These are phyloP conservation scores for Lineus longissimus DNA, from an alignment of 1,140 invertebrate species.

Conservation along the genomic window DNA sequence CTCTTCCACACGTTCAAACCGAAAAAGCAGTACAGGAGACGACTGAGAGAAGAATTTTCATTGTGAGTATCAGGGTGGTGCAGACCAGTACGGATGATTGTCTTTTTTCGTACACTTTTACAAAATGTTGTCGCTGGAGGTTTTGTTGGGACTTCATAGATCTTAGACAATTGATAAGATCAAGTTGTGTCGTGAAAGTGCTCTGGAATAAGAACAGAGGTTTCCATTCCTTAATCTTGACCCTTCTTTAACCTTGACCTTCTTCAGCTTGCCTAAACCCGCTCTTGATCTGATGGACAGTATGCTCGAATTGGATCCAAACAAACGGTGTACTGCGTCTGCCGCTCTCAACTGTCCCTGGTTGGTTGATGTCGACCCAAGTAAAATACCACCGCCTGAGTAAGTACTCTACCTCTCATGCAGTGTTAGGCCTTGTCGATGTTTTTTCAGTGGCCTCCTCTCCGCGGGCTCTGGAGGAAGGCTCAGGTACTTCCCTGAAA, in stretches of 20 bases:
- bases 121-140: too few species aligned
- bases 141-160: too few species aligned
- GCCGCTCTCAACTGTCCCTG: conserved; percentile 91
- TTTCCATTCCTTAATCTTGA: too few species aligned
- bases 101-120: too few species aligned
- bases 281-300: conserved; percentile 92
- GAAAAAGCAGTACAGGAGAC: conserved; percentile 82
- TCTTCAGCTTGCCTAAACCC: conserved; percentile 69
- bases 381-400: conserved; percentile 64
- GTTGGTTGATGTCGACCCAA: conserved; percentile 86
- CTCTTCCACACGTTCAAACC: conserved; percentile 88
- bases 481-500: too few species aligned
- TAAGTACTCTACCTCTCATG: too few species aligned
- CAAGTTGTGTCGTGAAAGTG: too few species aligned
- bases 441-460: background rate
- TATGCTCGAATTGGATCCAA: conserved; percentile 95
- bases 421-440: background rate
- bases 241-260: too few species aligned
- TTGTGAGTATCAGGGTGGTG: conserved; percentile 36
- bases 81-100: background rate
- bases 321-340: conserved; percentile 87
- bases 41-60: conserved; percentile 80
- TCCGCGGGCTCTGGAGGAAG: too few species aligned
- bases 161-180: too few species aligned
- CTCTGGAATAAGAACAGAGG: too few species aligned